These are phyloP conservation scores for Caerostris extrusa DNA, from an alignment of 1,140 invertebrate species.

Conservation along the genomic window DNA sequence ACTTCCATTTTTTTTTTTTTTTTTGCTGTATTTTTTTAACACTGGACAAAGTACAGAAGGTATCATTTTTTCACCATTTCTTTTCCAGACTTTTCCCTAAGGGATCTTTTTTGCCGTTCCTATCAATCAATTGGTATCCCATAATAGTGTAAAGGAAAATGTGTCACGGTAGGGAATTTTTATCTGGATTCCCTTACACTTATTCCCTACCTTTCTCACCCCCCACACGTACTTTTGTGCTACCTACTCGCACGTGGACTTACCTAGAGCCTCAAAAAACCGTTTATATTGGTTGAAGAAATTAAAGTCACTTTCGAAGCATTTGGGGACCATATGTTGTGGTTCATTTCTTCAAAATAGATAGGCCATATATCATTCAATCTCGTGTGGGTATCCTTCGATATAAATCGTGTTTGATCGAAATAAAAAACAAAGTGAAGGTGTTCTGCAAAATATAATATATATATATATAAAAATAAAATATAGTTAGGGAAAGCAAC, in stretches of 20 bases:
- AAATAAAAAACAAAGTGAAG: too few relatives aligned
- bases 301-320: slow-evolving; percentile 52
- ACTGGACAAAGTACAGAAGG: slow-evolving; percentile 54
- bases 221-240: not conserved
- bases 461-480: too few relatives aligned
- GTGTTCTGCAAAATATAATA: too few relatives aligned
- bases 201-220: not conserved
- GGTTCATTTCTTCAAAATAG: not conserved
- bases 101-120: slow-evolving; percentile 64
- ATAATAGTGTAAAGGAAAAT: slow-evolving; percentile 69
- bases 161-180: slow-evolving; percentile 57
- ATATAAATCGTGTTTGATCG: not conserved
- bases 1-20: not conserved
- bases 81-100: slow-evolving; percentile 59
- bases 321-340: slow-evolving; percentile 25
- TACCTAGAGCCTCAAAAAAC: slow-evolving; percentile 39
- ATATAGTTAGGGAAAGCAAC: too few relatives aligned
- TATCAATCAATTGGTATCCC: slow-evolving; percentile 74
- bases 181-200: slow-evolving; percentile 45
- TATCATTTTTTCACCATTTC: slow-evolving; percentile 72
- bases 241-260: not conserved
- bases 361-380: slow-evolving; percentile 19
- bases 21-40: slow-evolving; percentile 48
- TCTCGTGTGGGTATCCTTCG: not conserved
- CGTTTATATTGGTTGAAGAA: slow-evolving; percentile 60